Evolutionary conservation across 2,888 invertebrate genomes (phyloP).

Genomic region (Andrena dorsata): DNA sequence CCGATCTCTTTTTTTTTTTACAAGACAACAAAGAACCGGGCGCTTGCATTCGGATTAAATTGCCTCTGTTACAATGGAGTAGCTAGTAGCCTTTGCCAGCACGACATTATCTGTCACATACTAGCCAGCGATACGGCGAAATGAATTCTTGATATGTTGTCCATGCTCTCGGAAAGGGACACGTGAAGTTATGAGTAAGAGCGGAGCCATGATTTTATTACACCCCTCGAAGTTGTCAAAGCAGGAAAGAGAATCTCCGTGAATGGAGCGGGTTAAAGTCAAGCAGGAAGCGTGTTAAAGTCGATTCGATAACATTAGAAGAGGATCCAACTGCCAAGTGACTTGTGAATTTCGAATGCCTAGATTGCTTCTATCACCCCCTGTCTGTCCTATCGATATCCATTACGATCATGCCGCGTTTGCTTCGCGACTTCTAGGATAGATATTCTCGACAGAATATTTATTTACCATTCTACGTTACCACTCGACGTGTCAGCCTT

Average conservation of each 20-base stretch:
- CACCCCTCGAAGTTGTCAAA: slow-evolving; percentile 3
- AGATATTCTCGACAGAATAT: not conserved
- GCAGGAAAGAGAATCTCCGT: not conserved
- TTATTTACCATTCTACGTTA: not conserved
- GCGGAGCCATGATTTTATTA: not conserved
- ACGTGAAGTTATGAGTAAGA: not conserved
- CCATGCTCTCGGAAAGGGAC: not conserved
- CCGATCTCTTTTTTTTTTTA: not conserved
- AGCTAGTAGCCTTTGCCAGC: not conserved
- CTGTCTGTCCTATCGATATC: not conserved
- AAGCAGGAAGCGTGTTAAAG: slow-evolving; percentile 13
- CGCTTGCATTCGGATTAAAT: not conserved
- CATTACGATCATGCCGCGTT: not conserved
- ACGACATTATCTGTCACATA: not conserved
- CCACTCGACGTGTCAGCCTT: not conserved
- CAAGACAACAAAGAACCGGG: not conserved
- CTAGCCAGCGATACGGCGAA: not conserved
- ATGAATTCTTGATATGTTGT: not conserved
- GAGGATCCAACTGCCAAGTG: slow-evolving; percentile 1
- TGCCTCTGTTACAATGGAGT: not conserved
- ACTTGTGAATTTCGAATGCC: not conserved
- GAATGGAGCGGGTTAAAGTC: not conserved
- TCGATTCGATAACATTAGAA: not conserved
- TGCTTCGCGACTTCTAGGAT: not conserved
- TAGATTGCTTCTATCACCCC: not conserved